Conservation (phyloP, 2,888 invertebrate species). For the Leucozona laternaria region DNA sequence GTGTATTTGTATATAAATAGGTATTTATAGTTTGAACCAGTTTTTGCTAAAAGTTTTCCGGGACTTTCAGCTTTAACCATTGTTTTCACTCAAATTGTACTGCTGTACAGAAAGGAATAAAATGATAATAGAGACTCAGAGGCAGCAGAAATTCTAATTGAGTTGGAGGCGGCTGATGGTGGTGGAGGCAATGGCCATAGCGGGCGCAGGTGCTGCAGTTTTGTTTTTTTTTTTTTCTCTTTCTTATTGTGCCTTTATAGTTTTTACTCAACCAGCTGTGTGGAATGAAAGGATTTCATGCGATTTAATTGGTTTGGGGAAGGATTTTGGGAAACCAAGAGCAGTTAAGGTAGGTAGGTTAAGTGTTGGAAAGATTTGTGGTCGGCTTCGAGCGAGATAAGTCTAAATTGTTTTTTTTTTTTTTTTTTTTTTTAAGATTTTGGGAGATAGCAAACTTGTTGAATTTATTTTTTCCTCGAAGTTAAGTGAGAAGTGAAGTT, state of each 20-base stretch:
- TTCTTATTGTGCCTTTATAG: not conserved
- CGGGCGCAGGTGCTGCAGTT: constrained; percentile 9
- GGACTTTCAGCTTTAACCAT: constrained; percentile 29
- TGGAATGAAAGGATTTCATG: constrained; percentile 23
- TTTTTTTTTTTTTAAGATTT: not conserved
- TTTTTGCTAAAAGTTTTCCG: constrained; percentile 56
- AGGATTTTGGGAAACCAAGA: constrained; percentile 4
- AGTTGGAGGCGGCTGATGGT: constrained; percentile 13
- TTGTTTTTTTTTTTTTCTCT: not conserved
- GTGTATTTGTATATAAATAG: constrained; percentile 11
- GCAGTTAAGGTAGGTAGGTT: not conserved
- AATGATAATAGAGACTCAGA: constrained; percentile 30
- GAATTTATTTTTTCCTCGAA: not conserved
- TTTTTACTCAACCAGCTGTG: constrained; percentile 21
- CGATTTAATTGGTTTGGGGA: constrained; percentile 26
- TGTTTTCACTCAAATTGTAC: not conserved
- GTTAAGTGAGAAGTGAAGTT: not conserved
- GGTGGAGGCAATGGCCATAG: not conserved
- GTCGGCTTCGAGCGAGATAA: not conserved
- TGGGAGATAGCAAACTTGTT: not conserved
- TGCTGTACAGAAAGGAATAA: not conserved
- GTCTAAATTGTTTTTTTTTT: constrained; percentile 2
- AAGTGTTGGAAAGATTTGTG: constrained; percentile 12
- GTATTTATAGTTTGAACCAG: constrained; percentile 31
- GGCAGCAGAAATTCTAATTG: constrained; percentile 33